A percentile compares a stretch with the other conserved stretches of the same genome.
Evolutionary conservation across 2,888 invertebrate genomes (phyloP).

Genomic region (Drosophila imparisetae): DNA sequence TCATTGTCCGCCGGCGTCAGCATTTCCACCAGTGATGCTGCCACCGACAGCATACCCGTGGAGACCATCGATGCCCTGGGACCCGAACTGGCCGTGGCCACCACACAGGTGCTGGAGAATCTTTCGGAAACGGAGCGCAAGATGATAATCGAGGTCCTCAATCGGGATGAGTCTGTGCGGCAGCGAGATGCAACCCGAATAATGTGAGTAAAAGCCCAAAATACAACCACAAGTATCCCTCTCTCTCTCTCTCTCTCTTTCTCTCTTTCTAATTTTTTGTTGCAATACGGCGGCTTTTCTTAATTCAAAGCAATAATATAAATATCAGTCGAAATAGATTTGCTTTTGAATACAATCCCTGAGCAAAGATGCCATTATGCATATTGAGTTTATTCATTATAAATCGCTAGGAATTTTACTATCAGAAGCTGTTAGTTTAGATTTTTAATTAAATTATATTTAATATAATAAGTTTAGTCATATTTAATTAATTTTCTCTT

Average conservation of each 20-base stretch:
- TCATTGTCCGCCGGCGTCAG: conserved; percentile 44
- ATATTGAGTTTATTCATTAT: neutral
- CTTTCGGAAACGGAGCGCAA: conserved; percentile 85
- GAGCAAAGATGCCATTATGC: neutral
- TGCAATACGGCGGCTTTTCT: neutral
- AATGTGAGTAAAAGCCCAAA: conserved; percentile 85
- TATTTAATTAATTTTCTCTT: neutral
- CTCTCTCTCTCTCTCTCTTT: neutral
- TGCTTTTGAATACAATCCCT: neutral
- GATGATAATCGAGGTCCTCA: conserved; percentile 86
- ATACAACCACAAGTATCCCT: neutral
- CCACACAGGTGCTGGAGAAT: conserved; percentile 83
- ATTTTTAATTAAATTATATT: neutral
- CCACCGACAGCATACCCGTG: conserved; percentile 73
- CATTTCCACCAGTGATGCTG: conserved; percentile 61
- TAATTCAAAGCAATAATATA: neutral
- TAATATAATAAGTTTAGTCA: neutral
- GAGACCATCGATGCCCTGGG: conserved; percentile 82
- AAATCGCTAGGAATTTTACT: neutral
- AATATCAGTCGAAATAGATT: neutral
- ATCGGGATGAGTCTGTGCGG: conserved; percentile 86
- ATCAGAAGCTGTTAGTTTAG: neutral
- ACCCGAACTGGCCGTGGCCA: conserved; percentile 82
- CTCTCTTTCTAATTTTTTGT: conserved; percentile 8
- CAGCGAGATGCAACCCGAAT: conserved; percentile 86